Evolutionary conservation across 2,113 vertebrate genomes (phyloP).

Genomic region (Prolemur simus): DNA sequence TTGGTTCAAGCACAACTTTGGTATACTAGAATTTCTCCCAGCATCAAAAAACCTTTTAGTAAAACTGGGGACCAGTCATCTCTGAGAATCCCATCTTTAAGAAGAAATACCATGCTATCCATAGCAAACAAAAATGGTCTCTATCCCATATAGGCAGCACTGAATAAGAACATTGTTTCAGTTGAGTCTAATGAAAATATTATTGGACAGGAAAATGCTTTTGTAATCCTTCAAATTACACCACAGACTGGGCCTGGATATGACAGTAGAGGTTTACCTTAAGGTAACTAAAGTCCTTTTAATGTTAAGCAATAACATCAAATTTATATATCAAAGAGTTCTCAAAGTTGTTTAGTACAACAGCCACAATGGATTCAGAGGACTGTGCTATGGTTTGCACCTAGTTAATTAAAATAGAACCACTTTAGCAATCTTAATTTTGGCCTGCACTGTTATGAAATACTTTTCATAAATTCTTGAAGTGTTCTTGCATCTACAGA

Average conservation of each 20-base stretch:
- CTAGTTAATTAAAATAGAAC: constrained; percentile 47
- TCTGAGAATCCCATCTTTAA: not conserved
- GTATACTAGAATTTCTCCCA: constrained; percentile 2
- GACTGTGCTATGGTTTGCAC: not conserved
- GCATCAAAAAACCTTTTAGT: not conserved
- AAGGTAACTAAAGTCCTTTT: constrained; percentile 11
- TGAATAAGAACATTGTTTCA: constrained; percentile 21
- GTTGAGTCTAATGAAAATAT: not conserved
- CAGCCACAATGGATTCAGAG: not conserved
- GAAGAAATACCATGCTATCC: not conserved
- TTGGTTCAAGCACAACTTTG: not conserved
- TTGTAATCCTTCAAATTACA: constrained; percentile 18
- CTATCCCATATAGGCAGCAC: not conserved
- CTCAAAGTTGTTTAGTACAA: not conserved
- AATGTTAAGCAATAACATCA: constrained; percentile 12
- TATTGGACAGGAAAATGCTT: not conserved
- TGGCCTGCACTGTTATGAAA: not conserved
- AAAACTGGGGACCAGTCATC: not conserved
- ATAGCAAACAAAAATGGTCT: not conserved
- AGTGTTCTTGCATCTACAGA: constrained; percentile 37
- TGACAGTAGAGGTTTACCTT: not conserved
- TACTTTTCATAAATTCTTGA: constrained; percentile 26
- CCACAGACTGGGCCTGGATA: not conserved
- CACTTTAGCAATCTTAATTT: constrained; percentile 37
- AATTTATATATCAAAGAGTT: constrained; percentile 49